Base-by-base conservation (phyloP, 2,113 vertebrate genomes). In the Lagopus muta region DNA sequence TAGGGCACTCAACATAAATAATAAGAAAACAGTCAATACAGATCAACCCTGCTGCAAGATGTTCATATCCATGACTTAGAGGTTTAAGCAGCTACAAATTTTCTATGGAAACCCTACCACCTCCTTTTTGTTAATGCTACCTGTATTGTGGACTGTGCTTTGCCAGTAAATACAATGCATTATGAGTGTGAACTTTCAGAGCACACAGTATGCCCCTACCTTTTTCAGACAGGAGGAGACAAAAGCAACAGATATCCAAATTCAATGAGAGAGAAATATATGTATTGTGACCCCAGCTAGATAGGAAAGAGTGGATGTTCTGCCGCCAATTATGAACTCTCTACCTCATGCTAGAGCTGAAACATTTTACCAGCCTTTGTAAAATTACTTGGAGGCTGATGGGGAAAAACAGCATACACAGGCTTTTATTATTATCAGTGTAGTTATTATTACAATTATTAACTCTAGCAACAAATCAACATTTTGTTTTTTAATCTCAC, bases 41-140 rank as follows among this genome's bases (percentile, higher is more conserved):
- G 9, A 10, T 88, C 72, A 90, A 34, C 32, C 77, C 16, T 71
- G 19, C 38, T 81, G 22, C 17, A 67, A 76, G 13, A 13, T 25
- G 25, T 83, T 83, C 66, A 10, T 24, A 74, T 27, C 13, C 3
- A 28, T 13, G 34, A 62, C 28, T 81, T 43, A 1, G 3, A 8
- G 17, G 11, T 83, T 93, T 58, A 74, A 80, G 64, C 3, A 66
- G 36, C 21, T 73, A 42, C 12, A 74, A 48, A 55, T 77, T 57
- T 70, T 62, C 3, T 54, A 25, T 25, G 48, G 16, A 1, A 0
- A 45, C 34, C 11, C 24, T 58, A 42, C 0, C 0, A 42, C 5
- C 1, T 34, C 9, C 12, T 58, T 79, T 57, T 52, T 72, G 48
- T 65, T 58, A 13, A 57, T 62, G 8, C n/a, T 38, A 8, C 10